These are phyloP conservation scores for Pheosia gnoma DNA, from an alignment of 2,888 invertebrate genomes.

Conservation along the genomic window DNA sequence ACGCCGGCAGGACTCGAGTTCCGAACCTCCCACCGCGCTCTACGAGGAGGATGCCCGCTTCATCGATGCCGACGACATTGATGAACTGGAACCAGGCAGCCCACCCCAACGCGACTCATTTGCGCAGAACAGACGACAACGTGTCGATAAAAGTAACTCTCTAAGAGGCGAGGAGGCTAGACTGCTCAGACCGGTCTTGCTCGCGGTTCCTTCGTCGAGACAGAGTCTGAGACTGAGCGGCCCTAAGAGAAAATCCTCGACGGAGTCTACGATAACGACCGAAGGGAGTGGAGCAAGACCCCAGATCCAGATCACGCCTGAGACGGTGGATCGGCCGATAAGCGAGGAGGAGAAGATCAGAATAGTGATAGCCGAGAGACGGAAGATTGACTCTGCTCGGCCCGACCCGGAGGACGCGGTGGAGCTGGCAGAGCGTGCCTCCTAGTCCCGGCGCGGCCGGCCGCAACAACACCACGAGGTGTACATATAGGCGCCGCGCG, in stretches of 20 bases:
- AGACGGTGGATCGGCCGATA: slow-evolving; percentile 54
- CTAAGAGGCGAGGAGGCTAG: slow-evolving; percentile 76
- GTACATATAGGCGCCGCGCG: slow-evolving; percentile 69
- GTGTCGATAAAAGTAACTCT: slow-evolving; percentile 73
- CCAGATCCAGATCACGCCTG: slow-evolving; percentile 44
- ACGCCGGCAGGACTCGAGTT: slow-evolving; percentile 78
- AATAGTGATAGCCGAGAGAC: slow-evolving; percentile 85
- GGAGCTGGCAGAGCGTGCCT: slow-evolving; percentile 73
- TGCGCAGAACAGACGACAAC: slow-evolving; percentile 78
- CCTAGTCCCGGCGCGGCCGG: slow-evolving; percentile 83
- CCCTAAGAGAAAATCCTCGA: slow-evolving; percentile 60
- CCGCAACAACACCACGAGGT: slow-evolving; percentile 81
- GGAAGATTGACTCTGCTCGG: slow-evolving; percentile 81
- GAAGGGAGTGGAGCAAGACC: slow-evolving; percentile 53
- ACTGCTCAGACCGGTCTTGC: slow-evolving; percentile 69
- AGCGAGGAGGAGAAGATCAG: slow-evolving; percentile 83
- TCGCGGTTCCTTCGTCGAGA: slow-evolving; percentile 69
- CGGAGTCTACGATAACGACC: slow-evolving; percentile 60
- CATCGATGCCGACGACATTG: slow-evolving; percentile 84
- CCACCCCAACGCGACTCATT: slow-evolving; percentile 77
- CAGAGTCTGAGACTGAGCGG: slow-evolving; percentile 58
- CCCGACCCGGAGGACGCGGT: slow-evolving; percentile 68
- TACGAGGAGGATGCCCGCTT: slow-evolving; percentile 83
- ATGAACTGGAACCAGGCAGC: slow-evolving; percentile 76
- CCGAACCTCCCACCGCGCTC: slow-evolving; percentile 71